Conservation (phyloP, 2,797 vertebrate species). For the Yasuhikotakia modesta region DNA sequence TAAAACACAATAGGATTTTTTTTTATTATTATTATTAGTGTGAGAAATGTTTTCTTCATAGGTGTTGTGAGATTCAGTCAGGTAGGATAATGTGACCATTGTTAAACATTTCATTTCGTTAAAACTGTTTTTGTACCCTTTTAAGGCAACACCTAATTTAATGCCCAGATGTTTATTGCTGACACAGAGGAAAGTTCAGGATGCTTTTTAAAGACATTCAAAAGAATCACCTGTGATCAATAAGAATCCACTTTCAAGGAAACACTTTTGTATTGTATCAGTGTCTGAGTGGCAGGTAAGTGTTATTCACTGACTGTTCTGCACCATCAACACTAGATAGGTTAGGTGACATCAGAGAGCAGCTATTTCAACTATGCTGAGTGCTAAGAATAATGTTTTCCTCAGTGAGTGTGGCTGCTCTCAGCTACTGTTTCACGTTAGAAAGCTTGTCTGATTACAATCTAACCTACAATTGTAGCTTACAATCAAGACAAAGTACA, state of each 20-base stretch:
- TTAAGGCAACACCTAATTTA: background rate
- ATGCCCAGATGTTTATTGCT: background rate
- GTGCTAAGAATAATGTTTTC: conserved; percentile 44
- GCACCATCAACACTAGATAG: conserved; percentile 23
- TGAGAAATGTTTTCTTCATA: too few species aligned
- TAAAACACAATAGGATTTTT: conserved; percentile 49
- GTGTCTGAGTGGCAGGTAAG: conserved; percentile 23
- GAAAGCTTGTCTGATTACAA: conserved; percentile 31
- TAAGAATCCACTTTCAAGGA: conserved; percentile 14
- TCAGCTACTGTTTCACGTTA: conserved; percentile 41
- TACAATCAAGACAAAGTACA: conserved; percentile 6
- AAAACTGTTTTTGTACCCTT: background rate
- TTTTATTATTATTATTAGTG: too few species aligned
- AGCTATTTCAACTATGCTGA: conserved; percentile 46
- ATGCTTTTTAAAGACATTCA: background rate
- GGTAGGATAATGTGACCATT: background rate
- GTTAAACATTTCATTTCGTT: too few species aligned
- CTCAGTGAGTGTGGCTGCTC: conserved; percentile 31
- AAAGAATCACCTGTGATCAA: background rate
- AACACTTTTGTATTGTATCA: background rate
- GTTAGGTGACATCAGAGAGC: conserved; percentile 39
- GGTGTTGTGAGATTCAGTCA: background rate
- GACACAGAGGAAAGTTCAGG: background rate
- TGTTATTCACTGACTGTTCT: conserved; percentile 12
- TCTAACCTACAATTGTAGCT: conserved; percentile 1